Percentiles rank a stretch among this genome's conserved stretches.
phyloP scores from a whole-genome alignment of 2,888 invertebrate species.

The Cephus pygmeus region DNA sequence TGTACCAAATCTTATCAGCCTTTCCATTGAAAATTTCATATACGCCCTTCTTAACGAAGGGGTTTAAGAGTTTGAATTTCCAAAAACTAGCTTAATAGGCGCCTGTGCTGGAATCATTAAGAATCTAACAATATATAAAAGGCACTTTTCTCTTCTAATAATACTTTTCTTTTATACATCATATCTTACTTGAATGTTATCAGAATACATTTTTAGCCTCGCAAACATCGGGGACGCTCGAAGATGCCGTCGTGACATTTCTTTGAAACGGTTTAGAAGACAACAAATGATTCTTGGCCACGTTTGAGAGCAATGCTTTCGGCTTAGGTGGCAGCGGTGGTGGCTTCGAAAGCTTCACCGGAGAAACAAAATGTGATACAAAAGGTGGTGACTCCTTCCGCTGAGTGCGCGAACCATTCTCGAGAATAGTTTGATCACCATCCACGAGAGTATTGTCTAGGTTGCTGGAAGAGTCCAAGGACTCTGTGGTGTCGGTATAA shows the following conservation, averaged over 20 bases:
- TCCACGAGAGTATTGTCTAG: constrained; percentile 56
- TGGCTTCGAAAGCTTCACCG: constrained; percentile 66
- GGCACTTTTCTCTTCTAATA: not conserved
- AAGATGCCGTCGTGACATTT: constrained; percentile 39
- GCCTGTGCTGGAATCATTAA: not conserved
- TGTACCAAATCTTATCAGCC: not conserved
- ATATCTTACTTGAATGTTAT: not conserved
- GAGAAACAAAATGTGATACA: constrained; percentile 40
- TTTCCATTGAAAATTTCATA: not conserved
- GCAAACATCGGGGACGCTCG: constrained; percentile 40
- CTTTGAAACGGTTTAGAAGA: constrained; percentile 54
- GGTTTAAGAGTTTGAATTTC: not conserved
- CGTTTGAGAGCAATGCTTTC: constrained; percentile 75
- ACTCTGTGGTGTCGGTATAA: constrained; percentile 19
- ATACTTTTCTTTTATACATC: not conserved
- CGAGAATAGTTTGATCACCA: constrained; percentile 56
- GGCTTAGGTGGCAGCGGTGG: constrained; percentile 83
- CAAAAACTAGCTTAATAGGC: not conserved
- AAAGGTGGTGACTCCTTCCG: constrained; percentile 29
- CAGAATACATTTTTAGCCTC: constrained; percentile 48
- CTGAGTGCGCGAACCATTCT: constrained; percentile 45
- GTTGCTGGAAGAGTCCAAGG: constrained; percentile 47
- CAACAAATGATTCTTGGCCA: constrained; percentile 49
- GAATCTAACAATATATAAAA: not conserved
- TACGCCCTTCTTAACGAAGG: not conserved